Evolutionary conservation across 1,140 invertebrate genomes (phyloP), one percentile per base, ranked within the genome.

Genomic region (Atta colombica): DNA sequence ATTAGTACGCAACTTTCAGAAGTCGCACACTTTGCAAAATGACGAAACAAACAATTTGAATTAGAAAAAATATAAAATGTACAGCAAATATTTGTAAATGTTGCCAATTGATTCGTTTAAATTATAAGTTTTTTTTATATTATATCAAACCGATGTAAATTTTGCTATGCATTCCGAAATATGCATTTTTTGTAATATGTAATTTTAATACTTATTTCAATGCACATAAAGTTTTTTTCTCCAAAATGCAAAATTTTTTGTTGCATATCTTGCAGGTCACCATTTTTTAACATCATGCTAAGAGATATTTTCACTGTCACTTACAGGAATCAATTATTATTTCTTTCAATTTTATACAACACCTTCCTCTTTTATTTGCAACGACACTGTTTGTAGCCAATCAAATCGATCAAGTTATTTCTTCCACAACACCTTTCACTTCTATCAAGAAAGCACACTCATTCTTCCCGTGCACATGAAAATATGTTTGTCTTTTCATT

Each of bases 221-320:
- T 58, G 21, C 21, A 81, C 31, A 45, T 18, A 53, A 53, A 35
- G 14, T 69, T 69, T 53, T 18, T 53, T 21, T n/a, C 18, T 68
- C 16, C 10, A 14, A 55, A 53, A 39, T 45, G 39, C 39, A 45
- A 45, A 45, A 45, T 45, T 45, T 25, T 45, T 45, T 25, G 7
- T 16, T 28, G 14, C 21, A 6, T 14, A 18, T 55, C 6, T 45
- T 21, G 28, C 45, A 8, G 12, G 12, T 60, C 10, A 55, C 68
- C 7, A 51, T 60, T 35, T 81, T 58, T 39, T 16, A 31, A 4
- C 1, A 28, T 58, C 16, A 6, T 21, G 1, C 2, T 16, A 1
- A 35, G 28, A 75, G 7, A 75, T 60, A 14, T 45, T 16, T 80
- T 58, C 66, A 72, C 78, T 81, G 18, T 45, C 78, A 81, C 66